A percentile compares a stretch with the other conserved stretches of the same genome.
Conservation (phyloP, 2,113 vertebrate genomes). For the Gymnogyps californianus region DNA sequence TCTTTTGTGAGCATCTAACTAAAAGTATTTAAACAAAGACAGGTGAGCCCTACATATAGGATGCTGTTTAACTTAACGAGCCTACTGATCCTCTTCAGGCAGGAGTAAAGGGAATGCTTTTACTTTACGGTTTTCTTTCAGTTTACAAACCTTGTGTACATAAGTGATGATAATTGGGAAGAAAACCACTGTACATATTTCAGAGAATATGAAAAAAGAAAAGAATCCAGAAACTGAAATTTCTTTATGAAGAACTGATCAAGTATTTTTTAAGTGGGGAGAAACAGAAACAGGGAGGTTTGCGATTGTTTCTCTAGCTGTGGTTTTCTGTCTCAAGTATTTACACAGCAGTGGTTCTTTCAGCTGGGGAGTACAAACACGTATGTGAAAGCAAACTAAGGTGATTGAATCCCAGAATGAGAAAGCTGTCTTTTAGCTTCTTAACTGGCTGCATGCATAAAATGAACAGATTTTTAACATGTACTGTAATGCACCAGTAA, state of each 20-base stretch:
- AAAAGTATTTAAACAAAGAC: not conserved
- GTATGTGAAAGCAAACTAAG: not conserved
- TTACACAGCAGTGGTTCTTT: not conserved
- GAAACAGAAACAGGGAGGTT: not conserved
- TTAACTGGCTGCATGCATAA: not conserved
- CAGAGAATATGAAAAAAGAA: too few species aligned
- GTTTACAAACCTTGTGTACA: not conserved
- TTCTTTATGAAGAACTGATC: not conserved
- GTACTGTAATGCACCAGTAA: not conserved
- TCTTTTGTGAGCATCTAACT: not conserved
- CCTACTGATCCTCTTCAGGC: not conserved
- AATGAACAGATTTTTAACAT: not conserved
- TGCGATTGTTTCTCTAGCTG: not conserved
- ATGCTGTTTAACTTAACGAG: not conserved
- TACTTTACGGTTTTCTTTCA: not conserved
- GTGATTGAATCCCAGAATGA: not conserved
- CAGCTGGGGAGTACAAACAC: accelerated
- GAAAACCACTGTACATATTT: not conserved
- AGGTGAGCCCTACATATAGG: not conserved
- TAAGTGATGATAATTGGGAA: not conserved
- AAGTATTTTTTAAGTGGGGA: not conserved
- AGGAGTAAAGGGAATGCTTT: not conserved
- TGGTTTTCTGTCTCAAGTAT: not conserved
- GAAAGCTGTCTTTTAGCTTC: not conserved
- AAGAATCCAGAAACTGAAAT: not conserved